Evolutionary conservation across 2,113 vertebrate genomes (phyloP), one percentile per base, ranked within the genome.

Genomic region (Menidia beryllina): DNA sequence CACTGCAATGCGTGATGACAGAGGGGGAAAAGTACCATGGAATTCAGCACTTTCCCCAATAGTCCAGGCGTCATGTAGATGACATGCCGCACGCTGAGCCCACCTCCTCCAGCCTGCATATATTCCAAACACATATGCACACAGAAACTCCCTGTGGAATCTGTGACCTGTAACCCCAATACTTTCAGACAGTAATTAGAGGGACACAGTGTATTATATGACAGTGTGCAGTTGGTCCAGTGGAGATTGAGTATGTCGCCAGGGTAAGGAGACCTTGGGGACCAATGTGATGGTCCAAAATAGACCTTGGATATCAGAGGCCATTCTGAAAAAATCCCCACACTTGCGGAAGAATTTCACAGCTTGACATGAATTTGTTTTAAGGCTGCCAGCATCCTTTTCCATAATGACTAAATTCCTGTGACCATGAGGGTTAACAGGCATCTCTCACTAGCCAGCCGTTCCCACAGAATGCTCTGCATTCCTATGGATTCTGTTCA

Each of bases 111-210:
- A 23, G 11, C 62, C 72, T 19, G n/a, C 47, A 43, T 55, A 47
- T 50, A 66, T 50, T 27, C 58, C 6, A 43, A 66, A 63, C 75
- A 66, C 64, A 73, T 73, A 75, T 20, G 43, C 51, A 77, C 69
- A 71, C 39, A 36, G 36, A 59, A 69, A 61, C 73, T 88, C 84
- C 63, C 65, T 8, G 1, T 62, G 84, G 87, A 85, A 87, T 87
- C 81, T 24, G 39, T 63, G 78, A 87, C 90, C 88, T 60, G 67
- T 86, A 49, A 91, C 85, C 89, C 66, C 23, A 26, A 79, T 77
- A 62, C 89, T 88, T 89, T 69, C 72, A 90, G 79, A 89, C 88
- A 76, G 83, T 87, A 91, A 90, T 89, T 91, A 86, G 90, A 86
- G 74, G 77, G 73, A 79, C 84, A 88, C 84, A 75, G 81, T 81